A percentile compares a stretch with the other conserved stretches of the same genome.
phyloP scores from a whole-genome alignment of 2,797 vertebrate species.

The Sparus aurata region DNA sequence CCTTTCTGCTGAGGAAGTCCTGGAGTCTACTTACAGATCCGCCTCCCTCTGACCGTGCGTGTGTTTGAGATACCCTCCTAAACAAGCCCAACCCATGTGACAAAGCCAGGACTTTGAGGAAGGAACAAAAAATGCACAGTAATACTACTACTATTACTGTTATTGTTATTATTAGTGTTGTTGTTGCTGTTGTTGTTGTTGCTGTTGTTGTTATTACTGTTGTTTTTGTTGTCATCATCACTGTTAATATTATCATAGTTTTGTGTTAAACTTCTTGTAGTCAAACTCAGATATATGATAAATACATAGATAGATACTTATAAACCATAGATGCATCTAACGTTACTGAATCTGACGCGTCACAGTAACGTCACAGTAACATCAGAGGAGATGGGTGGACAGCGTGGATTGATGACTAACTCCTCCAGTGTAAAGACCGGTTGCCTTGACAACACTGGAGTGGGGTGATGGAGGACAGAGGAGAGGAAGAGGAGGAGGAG shows the following conservation, averaged over 20 bases:
- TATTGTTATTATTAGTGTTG: not conserved
- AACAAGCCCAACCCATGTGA: constrained; percentile 46
- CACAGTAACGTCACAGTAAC: constrained; percentile 37
- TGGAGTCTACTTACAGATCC: constrained; percentile 52
- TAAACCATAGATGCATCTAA: not conserved
- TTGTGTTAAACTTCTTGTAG: not conserved
- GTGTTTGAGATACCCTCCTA: constrained; percentile 4
- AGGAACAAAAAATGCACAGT: not conserved
- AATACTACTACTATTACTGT: not conserved
- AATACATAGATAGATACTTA: not conserved
- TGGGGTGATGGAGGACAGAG: not conserved
- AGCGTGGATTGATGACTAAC: constrained; percentile 60
- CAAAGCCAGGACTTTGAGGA: not conserved
- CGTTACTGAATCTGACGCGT: not conserved
- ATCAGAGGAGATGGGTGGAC: not conserved
- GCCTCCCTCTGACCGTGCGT: constrained; percentile 28
- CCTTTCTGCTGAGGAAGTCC: constrained; percentile 54
- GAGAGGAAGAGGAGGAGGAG: not conserved
- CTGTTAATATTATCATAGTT: too few relatives aligned
- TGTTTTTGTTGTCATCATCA: too few relatives aligned
- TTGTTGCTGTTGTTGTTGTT: not conserved
- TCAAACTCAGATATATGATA: not conserved
- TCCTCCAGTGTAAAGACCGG: constrained; percentile 45
- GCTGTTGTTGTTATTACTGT: too few relatives aligned
- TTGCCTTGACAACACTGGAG: constrained; percentile 72